Percentiles rank a stretch among this genome's conserved stretches.
phyloP scores from a whole-genome alignment of 2,113 vertebrate genomes.

The Callopanchax toddi region DNA sequence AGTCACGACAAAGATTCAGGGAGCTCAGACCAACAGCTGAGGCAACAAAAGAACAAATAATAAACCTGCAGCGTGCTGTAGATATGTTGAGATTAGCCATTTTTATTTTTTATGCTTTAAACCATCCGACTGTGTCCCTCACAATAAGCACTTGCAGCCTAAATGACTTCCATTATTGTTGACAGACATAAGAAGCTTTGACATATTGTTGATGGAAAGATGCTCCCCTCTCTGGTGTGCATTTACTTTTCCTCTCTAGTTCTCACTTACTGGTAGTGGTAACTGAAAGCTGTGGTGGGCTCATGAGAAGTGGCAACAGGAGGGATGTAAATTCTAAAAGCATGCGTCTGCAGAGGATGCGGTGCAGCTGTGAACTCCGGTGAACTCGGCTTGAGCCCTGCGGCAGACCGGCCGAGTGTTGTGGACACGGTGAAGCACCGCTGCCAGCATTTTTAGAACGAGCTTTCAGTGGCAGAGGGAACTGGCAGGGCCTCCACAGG shows the following conservation, averaged over 20 bases:
- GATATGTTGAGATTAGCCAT: conserved; percentile 40
- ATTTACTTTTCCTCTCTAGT: conserved; percentile 17
- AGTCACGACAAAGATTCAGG: conserved; percentile 55
- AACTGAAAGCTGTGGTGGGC: conserved; percentile 3
- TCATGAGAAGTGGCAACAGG: conserved; percentile 39
- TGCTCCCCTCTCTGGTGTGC: background rate
- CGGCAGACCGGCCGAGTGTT: conserved; percentile 56
- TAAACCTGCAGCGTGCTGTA: conserved; percentile 35
- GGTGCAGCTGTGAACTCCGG: conserved; percentile 83
- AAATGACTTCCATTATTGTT: conserved; percentile 27
- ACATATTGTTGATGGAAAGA: conserved; percentile 21
- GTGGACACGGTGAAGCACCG: conserved; percentile 51
- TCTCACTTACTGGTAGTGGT: conserved; percentile 16
- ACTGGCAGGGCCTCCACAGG: conserved; percentile 40
- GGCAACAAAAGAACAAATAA: conserved; percentile 20
- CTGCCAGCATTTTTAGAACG: conserved; percentile 65
- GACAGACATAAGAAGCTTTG: conserved; percentile 24
- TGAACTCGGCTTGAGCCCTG: conserved; percentile 47
- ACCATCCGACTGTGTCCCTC: conserved; percentile 23
- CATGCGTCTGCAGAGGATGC: conserved; percentile 47
- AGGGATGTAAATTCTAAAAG: conserved; percentile 34
- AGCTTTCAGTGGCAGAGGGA: conserved; percentile 47
- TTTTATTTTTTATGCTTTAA: conserved; percentile 20
- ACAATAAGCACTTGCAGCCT: conserved; percentile 14
- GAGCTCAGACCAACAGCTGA: conserved; percentile 29